Evolutionary conservation across 2,797 vertebrate genomes (phyloP).

Genomic region (Falco berigora): DNA sequence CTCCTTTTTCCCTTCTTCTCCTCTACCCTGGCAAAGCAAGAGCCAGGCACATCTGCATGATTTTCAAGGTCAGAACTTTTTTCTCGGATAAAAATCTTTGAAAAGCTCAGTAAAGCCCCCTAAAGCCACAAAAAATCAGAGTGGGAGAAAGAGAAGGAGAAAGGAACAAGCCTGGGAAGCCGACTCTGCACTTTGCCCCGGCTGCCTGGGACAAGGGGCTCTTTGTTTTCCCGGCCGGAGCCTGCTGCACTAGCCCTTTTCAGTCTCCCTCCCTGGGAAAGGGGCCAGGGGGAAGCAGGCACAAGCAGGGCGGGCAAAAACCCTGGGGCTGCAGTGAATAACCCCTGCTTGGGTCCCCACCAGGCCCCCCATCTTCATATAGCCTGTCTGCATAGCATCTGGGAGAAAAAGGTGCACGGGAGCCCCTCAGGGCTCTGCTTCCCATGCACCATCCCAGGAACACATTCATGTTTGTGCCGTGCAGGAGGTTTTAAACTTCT

Average conservation of each 20-base stretch:
- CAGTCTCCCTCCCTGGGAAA: constrained; percentile 42
- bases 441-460: neutral
- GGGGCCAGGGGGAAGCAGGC: constrained; percentile 40
- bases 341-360: neutral
- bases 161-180: constrained; percentile 34
- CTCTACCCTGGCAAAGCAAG: neutral
- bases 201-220: constrained; percentile 53
- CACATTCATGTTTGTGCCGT: fast-evolving
- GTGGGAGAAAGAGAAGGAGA: constrained; percentile 14
- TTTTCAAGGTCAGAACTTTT: neutral
- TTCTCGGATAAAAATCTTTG: neutral
- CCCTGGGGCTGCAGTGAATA: neutral
- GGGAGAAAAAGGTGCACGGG: neutral
- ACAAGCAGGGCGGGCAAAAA: constrained; percentile 16
- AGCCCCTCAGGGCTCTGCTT: neutral
- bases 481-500: neutral
- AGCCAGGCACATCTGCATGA: neutral
- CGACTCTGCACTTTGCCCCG: constrained; percentile 13
- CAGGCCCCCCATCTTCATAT: neutral
- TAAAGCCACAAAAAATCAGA: neutral
- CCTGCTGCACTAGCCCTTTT: constrained; percentile 30
- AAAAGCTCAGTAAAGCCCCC: neutral
- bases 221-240: constrained; percentile 63
- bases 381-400: neutral
- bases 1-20: neutral